Evolutionary conservation across 2,113 vertebrate genomes (phyloP), one percentile per base, ranked within the genome.

Genomic region (Pseudois nayaur): DNA sequence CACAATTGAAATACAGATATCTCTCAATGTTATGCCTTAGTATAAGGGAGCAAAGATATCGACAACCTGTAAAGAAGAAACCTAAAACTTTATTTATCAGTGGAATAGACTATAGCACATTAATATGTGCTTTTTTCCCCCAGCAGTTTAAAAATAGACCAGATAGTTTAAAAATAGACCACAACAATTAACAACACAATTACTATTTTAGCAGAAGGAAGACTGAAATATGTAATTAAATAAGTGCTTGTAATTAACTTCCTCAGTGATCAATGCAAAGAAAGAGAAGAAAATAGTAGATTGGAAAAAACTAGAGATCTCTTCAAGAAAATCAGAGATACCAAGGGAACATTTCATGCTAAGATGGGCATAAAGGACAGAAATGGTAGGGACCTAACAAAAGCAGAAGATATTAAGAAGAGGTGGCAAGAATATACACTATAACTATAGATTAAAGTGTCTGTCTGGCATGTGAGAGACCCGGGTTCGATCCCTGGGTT

Each of bases 41-140:
- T 86, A 82, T 95, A 82, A 59, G 45, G 7, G 25, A 94, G 14
- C 25, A 94, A 59, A 74, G 31, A 52, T 40, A 78, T 94, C 62
- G 55, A 55, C 62, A 11, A 81, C 50, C 23, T 76, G 14, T 82
- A 89, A 81, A 57, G 21, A 93, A 93, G 7, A 92, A 92, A 82
- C 83, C 21, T 97, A 76, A 93, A 93, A 78, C 29, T 87, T 81
- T 89, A 85, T 92, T 89, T 96, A 45, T 93, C 29, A 76, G n/a
- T 91, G 29, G 15, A 87, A 62, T 93, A 82, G 9, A 57, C 31
- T 87, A 13, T 52, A 95, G 50, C 78, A 45, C 15, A 78, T 67
- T 67, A 14, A 93, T 83, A 93, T 15, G 31, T 59, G 48, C 43
- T 71, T 33, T 64, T n/a, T 78, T 43, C 23, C 12, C 0, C 74